phyloP scores from a whole-genome alignment of 2,888 invertebrate species.

The Trissoscelio sp. region DNA sequence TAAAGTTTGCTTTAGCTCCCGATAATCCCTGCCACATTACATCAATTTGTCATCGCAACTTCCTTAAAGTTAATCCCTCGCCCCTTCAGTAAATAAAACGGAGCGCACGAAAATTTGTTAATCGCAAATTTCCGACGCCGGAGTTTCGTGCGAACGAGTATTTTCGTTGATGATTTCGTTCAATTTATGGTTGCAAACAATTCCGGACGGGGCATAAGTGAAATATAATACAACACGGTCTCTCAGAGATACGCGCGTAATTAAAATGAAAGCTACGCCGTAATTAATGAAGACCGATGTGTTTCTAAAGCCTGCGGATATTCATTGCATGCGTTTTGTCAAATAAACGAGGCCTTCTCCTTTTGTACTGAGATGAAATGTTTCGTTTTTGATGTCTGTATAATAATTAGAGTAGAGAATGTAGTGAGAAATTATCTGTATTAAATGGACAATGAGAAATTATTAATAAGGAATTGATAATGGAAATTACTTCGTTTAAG shows the following conservation, averaged over 20 bases:
- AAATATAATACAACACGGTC: conserved; percentile 20
- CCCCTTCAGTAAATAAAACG: conserved; percentile 32
- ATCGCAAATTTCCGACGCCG: neutral
- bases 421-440: too few species aligned
- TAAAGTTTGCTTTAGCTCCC: conserved; percentile 44
- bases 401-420: too few species aligned
- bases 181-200: conserved; percentile 22
- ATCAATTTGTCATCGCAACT: conserved; percentile 61
- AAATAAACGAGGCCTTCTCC: neutral
- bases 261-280: conserved; percentile 42
- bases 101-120: conserved; percentile 7
- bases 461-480: too few species aligned
- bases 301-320: conserved; percentile 6
- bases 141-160: neutral
- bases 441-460: too few species aligned
- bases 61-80: conserved; percentile 43
- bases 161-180: conserved; percentile 1
- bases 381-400: neutral
- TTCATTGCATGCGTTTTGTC: conserved; percentile 7
- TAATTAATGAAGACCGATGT: conserved; percentile 43
- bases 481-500: too few species aligned
- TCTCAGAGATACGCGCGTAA: conserved; percentile 24
- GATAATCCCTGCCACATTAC: conserved; percentile 54
- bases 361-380: neutral
- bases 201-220: conserved; percentile 14